A percentile compares a stretch with the other conserved stretches of the same genome.
Evolutionary conservation across 1,140 invertebrate genomes (phyloP).

Genomic region (Pomacea maculata): DNA sequence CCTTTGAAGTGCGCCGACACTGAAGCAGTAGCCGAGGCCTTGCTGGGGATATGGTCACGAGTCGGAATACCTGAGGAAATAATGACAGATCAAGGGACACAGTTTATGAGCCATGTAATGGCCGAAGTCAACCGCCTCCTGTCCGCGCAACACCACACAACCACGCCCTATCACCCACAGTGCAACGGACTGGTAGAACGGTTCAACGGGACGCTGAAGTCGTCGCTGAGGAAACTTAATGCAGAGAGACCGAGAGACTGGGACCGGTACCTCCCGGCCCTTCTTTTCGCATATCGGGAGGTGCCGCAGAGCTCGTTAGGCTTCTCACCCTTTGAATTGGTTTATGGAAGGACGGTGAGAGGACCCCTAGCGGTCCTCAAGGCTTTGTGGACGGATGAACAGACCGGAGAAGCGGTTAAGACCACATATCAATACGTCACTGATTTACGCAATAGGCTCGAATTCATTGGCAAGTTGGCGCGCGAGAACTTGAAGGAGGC

Average conservation of each 20-base stretch:
- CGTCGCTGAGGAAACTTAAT: too few species aligned
- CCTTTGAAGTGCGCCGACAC: conserved; percentile 23
- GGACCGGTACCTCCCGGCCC: too few species aligned
- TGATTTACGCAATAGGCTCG: conserved; percentile 29
- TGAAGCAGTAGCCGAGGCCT: conserved; percentile 31
- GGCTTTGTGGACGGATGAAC: conserved; percentile 42
- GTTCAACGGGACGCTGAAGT: too few species aligned
- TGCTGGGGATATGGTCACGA: conserved; percentile 50
- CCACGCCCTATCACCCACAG: conserved; percentile 25
- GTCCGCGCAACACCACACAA: conserved; percentile 24
- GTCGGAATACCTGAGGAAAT: conserved; percentile 61
- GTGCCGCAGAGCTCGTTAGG: conserved; percentile 34
- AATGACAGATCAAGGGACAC: conserved; percentile 29
- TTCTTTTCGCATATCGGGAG: conserved; percentile 47
- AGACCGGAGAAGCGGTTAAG: conserved; percentile 25
- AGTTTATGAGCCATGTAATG: conserved; percentile 29
- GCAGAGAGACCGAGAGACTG: too few species aligned
- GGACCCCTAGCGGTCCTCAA: conserved; percentile 39
- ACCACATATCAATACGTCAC: conserved; percentile 41
- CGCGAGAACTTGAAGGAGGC: not conserved
- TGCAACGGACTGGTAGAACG: not conserved
- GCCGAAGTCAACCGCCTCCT: conserved; percentile 28
- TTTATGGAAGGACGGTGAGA: conserved; percentile 44
- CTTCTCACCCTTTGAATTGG: conserved; percentile 49
- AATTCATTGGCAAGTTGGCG: conserved; percentile 28